Base-by-base conservation (phyloP, 1,140 invertebrate genomes). In the Trissolcus basalis region DNA sequence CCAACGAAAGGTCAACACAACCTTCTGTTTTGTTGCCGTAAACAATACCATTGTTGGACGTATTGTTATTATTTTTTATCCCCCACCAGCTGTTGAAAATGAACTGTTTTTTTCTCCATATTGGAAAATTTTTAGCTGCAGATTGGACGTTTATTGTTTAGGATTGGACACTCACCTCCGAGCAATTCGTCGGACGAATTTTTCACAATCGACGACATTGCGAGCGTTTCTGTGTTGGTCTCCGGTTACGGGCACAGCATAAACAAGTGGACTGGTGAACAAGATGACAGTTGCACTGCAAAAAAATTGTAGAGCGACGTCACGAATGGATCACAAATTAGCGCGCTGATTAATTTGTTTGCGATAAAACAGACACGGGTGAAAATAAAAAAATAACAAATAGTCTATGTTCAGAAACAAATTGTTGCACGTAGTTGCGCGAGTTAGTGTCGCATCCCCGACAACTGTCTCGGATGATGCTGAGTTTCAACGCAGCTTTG, bases 201-300 rank as follows among this genome's bases (percentile, higher is more conserved):
- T 65, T 73, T 73, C 48, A 59, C 70, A 13, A 73, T 60, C 12
- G 55, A 73, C 49, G 70, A 73, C 70, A 73, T 73, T 60, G 47
- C 56, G 58, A 45, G 36, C 36, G 14, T 45, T 48, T 41, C n/a
- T 39, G 36, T 39, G 2, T 1, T 11, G n/a, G 9, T 9, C n/a
- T n/a, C 9, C 33, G 10, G 10, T 35, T 5, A 10, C 33, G 10
- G 33, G 33, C 5, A 48, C 19, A n/a, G 19, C 19, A 36, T 27
- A 44, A 44, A 56, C 15, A 56, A 39, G 2, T 14, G 19, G 6
- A 33, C 45, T 7, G 41, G 15, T 54, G 27, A 54, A 60, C 45
- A 54, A 64, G 41, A 64, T 51, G 69, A 64, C 55, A 55, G 54
- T 68, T 68, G 59, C 14, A 54, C 27, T 13, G 10, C 12, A 6